These are phyloP conservation scores for Phyllotreta striolata DNA, from an alignment of 2,888 invertebrate species.

Conservation along the genomic window DNA sequence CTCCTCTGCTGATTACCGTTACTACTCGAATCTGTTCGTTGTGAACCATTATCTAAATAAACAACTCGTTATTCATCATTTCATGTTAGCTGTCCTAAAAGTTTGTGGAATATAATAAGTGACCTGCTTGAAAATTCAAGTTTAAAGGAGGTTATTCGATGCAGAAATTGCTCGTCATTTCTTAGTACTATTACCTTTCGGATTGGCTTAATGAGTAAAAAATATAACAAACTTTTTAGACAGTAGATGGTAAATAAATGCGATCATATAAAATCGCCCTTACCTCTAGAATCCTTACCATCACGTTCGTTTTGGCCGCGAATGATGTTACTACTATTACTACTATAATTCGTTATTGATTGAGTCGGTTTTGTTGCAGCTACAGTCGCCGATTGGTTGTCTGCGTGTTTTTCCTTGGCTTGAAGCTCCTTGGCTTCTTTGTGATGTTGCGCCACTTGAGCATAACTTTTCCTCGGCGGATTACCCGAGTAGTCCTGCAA, in stretches of 20 bases:
- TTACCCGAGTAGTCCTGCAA: slow-evolving; percentile 45
- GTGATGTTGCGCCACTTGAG: slow-evolving; percentile 73
- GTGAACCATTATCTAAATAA: slow-evolving; percentile 43
- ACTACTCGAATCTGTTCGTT: slow-evolving; percentile 38
- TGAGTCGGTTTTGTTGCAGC: slow-evolving; percentile 39
- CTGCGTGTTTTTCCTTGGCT: slow-evolving; percentile 48
- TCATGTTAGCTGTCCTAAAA: background rate
- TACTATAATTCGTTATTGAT: slow-evolving; percentile 40
- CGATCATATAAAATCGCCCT: slow-evolving; percentile 25
- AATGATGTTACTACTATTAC: slow-evolving; percentile 35
- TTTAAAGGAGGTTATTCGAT: no score
- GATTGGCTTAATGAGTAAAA: background rate
- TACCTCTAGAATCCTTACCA: slow-evolving; percentile 47
- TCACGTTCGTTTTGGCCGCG: slow-evolving; percentile 45
- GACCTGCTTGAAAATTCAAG: background rate
- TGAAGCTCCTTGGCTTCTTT: slow-evolving; percentile 62
- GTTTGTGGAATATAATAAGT: background rate
- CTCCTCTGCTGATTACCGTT: slow-evolving; percentile 39
- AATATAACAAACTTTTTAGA: background rate
- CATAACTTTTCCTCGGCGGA: slow-evolving; percentile 67
- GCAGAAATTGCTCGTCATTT: no score
- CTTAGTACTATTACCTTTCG: no score
- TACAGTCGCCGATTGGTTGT: slow-evolving; percentile 32
- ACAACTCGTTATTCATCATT: slow-evolving; percentile 1
- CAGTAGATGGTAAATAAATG: slow-evolving; percentile 6